Base-by-base conservation (phyloP, 2,797 vertebrate species). In the Chelidonichthys spinosus region DNA sequence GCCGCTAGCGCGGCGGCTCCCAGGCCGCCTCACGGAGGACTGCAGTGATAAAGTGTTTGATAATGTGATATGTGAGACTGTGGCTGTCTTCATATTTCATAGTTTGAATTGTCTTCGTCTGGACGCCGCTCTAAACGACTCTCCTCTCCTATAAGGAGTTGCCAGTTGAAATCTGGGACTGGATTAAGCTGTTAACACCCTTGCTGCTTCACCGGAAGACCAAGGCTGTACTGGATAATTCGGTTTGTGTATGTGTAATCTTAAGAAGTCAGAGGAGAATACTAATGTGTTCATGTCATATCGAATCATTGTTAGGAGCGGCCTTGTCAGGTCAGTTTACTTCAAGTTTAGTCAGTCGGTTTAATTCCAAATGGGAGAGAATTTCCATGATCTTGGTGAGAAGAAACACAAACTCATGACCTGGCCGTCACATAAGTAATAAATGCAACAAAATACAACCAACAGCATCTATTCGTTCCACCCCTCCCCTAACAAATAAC, bases 81-180 rank as follows among this genome's bases (percentile, higher is more conserved):
- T 4, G 46, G 15, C 39, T 44, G 56, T 65, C 68, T 78, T 63
- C 47, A 74, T 80, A 78, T 76, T 82, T 85, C 60, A 72, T 43
- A 7, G 1, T 61, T 85, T 76, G 71, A 75, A 79, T 79, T 83
- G 67, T 81, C 60, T 69, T 78, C 49, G 17, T 50, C 56, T 81
- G 40, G 63, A 56, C 0, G 4, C 43, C 2, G 18, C 50, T 76
- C 33, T 63, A 39, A 78, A 78, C 0, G 4, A 66, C 42, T 76
- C 66, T 59, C 74, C 1, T 83, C 46, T 66, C 8, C 13, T 42
- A 36, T 33, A n/a, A 63, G 5, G 58, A n/a, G 65, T 55, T 54
- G 15, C 25, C 25, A 25, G 36, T 68, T 65, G 46, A 71, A 35
- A 53, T 70, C 46, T 32, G 6, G 39, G 49, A 63, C 40, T 6